Evolutionary conservation across 2,113 vertebrate species (phyloP).

Genomic region (Tachycineta bicolor): DNA sequence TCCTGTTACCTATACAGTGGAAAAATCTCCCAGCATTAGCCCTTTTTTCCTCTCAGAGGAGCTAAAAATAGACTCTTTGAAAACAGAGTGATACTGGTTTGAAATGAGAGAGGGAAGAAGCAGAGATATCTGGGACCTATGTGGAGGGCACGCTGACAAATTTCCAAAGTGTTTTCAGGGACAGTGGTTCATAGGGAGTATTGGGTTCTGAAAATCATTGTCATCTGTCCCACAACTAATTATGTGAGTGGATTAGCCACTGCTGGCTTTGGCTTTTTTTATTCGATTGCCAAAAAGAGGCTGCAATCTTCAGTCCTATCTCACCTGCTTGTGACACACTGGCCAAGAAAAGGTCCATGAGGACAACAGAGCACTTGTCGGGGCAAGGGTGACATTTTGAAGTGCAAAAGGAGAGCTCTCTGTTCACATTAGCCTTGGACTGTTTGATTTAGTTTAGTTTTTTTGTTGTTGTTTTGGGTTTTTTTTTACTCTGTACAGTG

Average conservation of each 20-base stretch:
- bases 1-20: not conserved
- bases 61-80: not conserved
- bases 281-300: not conserved
- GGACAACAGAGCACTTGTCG: not conserved
- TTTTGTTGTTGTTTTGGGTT: not conserved
- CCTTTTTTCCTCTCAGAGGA: not conserved
- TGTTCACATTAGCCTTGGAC: not conserved
- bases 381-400: not conserved
- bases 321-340: not conserved
- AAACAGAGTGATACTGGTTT: not conserved
- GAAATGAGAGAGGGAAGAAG: not conserved
- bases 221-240: not conserved
- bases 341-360: not conserved
- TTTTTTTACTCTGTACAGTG: not conserved
- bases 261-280: not conserved
- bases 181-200: not conserved
- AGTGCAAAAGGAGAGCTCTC: not conserved
- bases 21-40: not conserved
- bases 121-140: not conserved
- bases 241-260: slow-evolving; percentile 25
- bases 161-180: not conserved
- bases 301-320: not conserved
- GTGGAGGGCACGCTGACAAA: not conserved
- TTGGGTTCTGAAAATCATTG: not conserved
- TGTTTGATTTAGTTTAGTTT: not conserved